These are phyloP conservation scores for Pilophorus perplexus DNA, from an alignment of 2,888 invertebrate species.

Conservation along the genomic window DNA sequence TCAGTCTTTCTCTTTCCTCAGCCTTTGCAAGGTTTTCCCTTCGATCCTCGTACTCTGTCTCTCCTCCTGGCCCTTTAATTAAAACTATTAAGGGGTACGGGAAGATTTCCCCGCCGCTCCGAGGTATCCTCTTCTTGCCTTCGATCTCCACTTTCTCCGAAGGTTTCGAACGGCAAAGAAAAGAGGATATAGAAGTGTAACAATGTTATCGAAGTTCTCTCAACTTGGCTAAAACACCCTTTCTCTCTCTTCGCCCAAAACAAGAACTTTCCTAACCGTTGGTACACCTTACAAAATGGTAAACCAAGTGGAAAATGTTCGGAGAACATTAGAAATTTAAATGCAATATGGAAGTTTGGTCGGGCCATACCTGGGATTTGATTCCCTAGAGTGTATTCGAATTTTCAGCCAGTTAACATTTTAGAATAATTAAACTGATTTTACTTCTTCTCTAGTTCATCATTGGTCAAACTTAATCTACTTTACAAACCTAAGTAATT, in stretches of 20 bases:
- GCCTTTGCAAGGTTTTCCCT: not conserved
- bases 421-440: too few relatives aligned
- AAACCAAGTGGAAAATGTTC: too few relatives aligned
- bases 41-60: not conserved
- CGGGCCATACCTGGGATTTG: too few relatives aligned
- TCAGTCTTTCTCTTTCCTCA: not conserved
- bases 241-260: not conserved
- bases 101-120: not conserved
- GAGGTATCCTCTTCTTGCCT: not conserved
- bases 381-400: too few relatives aligned
- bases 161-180: not conserved
- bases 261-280: not conserved
- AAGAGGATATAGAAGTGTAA: not conserved
- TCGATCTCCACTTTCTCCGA: not conserved
- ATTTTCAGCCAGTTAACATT: too few relatives aligned
- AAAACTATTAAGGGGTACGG: slow-evolving; percentile 26
- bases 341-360: too few relatives aligned
- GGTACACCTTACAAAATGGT: too few relatives aligned
- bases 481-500: too few relatives aligned
- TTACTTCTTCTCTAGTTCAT: too few relatives aligned
- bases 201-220: slow-evolving; percentile 8
- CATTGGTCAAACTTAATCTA: too few relatives aligned
- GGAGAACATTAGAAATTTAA: too few relatives aligned
- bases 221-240: not conserved
- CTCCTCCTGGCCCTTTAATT: slow-evolving; percentile 26